These are phyloP conservation scores for Bufo bufo DNA, from an alignment of 2,113 vertebrate genomes.

Conservation along the genomic window DNA sequence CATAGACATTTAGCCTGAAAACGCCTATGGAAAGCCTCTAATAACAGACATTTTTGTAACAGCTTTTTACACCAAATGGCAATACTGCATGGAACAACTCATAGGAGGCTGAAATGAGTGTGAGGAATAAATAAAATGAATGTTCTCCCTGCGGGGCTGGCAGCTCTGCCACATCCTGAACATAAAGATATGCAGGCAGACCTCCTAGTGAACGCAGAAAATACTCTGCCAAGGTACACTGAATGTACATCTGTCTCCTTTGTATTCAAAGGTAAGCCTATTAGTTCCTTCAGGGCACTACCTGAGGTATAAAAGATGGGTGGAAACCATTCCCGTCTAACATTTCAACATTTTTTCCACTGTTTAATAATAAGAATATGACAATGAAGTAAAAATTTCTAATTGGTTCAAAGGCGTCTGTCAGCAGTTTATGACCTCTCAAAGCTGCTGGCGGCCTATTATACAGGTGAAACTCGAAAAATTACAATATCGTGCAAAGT, in stretches of 20 bases:
- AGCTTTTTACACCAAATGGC: neutral
- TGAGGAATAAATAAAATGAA: constrained; percentile 5
- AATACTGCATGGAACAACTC: neutral
- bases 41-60: neutral
- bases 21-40: neutral
- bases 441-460: no score
- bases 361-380: no score
- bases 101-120: neutral
- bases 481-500: no score
- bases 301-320: neutral
- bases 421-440: no score
- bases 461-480: no score
- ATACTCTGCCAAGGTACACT: neutral
- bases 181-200: constrained; percentile 15
- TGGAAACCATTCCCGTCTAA: no score
- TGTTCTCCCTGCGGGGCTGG: neutral
- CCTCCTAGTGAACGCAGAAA: neutral
- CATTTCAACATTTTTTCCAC: no score
- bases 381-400: no score
- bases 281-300: neutral
- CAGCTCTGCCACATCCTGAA: neutral
- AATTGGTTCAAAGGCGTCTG: no score
- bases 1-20: neutral
- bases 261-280: neutral
- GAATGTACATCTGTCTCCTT: neutral